Conservation (phyloP, 2,113 vertebrate species). For the Albula glossodonta region DNA sequence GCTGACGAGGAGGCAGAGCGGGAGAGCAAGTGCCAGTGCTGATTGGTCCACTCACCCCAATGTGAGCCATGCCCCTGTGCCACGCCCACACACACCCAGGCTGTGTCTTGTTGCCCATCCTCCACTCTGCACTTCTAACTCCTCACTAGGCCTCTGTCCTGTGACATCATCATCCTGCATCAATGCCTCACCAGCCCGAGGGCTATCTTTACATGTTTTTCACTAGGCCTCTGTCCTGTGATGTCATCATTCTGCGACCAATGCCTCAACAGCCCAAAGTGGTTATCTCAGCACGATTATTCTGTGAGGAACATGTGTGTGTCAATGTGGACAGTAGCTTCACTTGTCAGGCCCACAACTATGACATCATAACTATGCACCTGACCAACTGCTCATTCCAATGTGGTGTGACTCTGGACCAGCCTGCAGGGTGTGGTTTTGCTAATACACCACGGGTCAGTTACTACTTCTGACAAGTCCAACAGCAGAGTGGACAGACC, state of each 20-base stretch:
- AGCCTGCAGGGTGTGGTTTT: too few relatives aligned
- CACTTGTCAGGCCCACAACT: too few relatives aligned
- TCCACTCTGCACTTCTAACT: not conserved
- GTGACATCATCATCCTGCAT: slow-evolving; percentile 12
- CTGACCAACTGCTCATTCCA: too few relatives aligned
- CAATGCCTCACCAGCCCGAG: not conserved
- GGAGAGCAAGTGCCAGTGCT: slow-evolving; percentile 73
- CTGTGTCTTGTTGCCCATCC: slow-evolving; percentile 19
- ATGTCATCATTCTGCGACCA: not conserved
- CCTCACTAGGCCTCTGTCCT: not conserved
- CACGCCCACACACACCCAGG: not conserved
- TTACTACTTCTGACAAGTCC: too few relatives aligned
- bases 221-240: not conserved
- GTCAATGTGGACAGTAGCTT: not conserved
- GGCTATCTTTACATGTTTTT: too few relatives aligned
- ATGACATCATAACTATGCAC: too few relatives aligned
- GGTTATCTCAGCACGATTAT: not conserved
- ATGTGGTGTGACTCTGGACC: too few relatives aligned
- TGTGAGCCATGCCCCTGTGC: not conserved
- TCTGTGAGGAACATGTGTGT: not conserved
- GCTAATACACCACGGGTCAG: too few relatives aligned
- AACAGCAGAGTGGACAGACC: too few relatives aligned
- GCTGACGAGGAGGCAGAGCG: slow-evolving; percentile 49
- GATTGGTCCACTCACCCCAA: slow-evolving; percentile 40
- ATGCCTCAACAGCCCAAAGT: not conserved